Evolutionary conservation across 1,140 invertebrate genomes (phyloP).

Genomic region (Aphaenogaster rudis): DNA sequence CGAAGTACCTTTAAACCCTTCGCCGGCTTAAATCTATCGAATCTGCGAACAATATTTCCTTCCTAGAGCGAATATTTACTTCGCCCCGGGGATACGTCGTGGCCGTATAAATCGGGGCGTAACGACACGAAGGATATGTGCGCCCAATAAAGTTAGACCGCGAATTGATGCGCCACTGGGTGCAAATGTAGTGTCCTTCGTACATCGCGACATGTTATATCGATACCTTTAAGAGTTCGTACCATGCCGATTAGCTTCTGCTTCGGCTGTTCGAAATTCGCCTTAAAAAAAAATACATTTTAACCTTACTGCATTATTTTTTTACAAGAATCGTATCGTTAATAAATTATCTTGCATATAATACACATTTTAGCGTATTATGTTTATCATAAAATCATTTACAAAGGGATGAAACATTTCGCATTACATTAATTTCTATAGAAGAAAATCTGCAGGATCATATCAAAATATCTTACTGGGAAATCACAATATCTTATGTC

Average conservation of each 20-base stretch:
- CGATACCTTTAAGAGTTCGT: neutral
- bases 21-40: constrained; percentile 52
- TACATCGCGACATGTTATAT: neutral
- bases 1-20: constrained; percentile 43
- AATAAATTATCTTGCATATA: neutral
- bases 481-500: constrained; percentile 35
- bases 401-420: neutral
- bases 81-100: constrained; percentile 57
- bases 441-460: neutral
- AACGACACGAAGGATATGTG: constrained; percentile 56
- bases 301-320: neutral
- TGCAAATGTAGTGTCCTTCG: constrained; percentile 39
- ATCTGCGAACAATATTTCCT: constrained; percentile 48
- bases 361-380: neutral
- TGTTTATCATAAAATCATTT: constrained; percentile 17
- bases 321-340: neutral
- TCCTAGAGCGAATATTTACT: constrained; percentile 58
- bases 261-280: neutral
- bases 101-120: constrained; percentile 49
- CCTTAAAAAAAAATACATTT: neutral
- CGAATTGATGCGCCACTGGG: constrained; percentile 48
- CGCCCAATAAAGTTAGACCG: constrained; percentile 56
- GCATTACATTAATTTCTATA: neutral
- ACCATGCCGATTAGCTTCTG: no score
- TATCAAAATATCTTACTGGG: neutral